Conservation (phyloP, 2,113 vertebrate species). For the Oreochromis aureus region DNA sequence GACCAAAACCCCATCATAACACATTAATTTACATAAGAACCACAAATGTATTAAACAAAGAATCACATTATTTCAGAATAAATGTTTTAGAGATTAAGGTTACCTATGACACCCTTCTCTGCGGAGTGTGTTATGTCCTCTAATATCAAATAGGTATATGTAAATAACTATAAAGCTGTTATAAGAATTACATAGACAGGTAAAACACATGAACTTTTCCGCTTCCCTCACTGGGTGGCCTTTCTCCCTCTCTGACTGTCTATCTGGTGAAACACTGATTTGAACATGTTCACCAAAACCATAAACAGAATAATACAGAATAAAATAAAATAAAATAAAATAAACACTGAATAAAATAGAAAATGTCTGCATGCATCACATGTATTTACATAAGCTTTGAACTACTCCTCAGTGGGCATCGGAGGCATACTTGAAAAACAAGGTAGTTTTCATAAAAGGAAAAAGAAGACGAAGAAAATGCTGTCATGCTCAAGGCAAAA, state of each 20-base stretch:
- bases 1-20: background rate
- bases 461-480: background rate
- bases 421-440: background rate
- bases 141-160: background rate
- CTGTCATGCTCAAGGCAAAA: background rate
- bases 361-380: background rate
- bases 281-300: background rate
- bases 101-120: background rate
- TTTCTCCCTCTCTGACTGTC: background rate
- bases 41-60: background rate
- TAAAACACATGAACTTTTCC: background rate
- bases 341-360: background rate
- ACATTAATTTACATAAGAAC: background rate
- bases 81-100: background rate
- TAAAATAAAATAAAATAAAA: background rate
- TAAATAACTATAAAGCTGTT: background rate
- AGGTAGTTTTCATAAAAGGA: background rate
- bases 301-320: background rate
- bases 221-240: background rate
- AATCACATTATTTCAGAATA: background rate
- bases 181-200: background rate
- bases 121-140: background rate
- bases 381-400: constrained; percentile 11
- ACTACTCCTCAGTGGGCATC: background rate
- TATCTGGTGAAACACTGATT: background rate